Conservation (phyloP, 2,888 invertebrate species). For the Pheosia gnoma region DNA sequence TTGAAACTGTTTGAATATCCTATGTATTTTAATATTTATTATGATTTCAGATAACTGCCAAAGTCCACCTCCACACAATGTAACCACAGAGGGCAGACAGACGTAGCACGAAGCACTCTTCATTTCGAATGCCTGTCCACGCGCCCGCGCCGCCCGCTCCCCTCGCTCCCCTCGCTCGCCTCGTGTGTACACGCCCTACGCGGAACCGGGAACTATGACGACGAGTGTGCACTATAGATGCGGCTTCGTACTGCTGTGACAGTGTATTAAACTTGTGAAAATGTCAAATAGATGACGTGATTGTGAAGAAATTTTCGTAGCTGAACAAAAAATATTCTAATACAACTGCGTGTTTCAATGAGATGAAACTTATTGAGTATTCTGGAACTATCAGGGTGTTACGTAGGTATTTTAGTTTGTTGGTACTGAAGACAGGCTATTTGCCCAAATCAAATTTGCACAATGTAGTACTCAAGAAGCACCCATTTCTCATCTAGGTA, state of each 20-base stretch:
- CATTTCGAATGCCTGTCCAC: conserved; percentile 84
- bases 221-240: conserved; percentile 4
- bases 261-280: background rate
- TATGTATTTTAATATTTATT: background rate
- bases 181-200: conserved; percentile 63
- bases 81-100: conserved; percentile 66
- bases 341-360: no score
- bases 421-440: no score
- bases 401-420: no score
- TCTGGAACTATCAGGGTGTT: no score
- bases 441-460: no score
- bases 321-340: no score
- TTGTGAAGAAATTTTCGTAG: no score
- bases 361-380: no score
- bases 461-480: no score
- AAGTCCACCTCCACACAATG: conserved; percentile 49
- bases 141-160: conserved; percentile 54
- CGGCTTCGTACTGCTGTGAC: background rate
- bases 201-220: conserved; percentile 21
- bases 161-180: conserved; percentile 38
- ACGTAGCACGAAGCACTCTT: conserved; percentile 78
- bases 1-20: no score
- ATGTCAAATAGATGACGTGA: no score
- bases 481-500: no score
- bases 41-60: background rate